Conservation (phyloP, 2,113 vertebrate genomes). For the Nothocercus nigrocapillus region DNA sequence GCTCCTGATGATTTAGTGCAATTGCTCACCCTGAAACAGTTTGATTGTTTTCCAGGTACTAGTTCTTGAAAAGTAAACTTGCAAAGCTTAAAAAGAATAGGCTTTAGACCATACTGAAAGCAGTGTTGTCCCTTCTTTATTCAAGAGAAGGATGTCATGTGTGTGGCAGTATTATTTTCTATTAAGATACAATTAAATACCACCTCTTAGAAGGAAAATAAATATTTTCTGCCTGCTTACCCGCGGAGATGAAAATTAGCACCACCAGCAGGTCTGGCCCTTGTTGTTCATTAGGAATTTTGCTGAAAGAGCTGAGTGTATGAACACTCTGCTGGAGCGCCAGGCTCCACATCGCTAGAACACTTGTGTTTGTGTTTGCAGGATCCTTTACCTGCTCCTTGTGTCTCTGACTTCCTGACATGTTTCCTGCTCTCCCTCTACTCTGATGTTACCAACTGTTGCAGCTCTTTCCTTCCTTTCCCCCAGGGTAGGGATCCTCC, state of each 20-base stretch:
- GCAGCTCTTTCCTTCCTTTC: background rate
- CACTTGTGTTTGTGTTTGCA: background rate
- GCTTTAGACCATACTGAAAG: background rate
- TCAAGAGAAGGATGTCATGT: background rate
- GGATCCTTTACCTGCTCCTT: background rate
- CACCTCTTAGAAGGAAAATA: background rate
- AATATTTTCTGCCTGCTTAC: background rate
- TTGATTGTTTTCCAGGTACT: rapidly evolving
- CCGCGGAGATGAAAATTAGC: background rate
- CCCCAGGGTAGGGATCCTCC: background rate
- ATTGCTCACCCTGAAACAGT: background rate
- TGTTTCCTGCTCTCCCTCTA: background rate
- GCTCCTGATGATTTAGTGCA: background rate
- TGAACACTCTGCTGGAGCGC: background rate
- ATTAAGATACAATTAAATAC: background rate
- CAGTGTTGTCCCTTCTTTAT: background rate
- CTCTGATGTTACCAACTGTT: background rate
- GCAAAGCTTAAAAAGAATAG: background rate
- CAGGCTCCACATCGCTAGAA: background rate
- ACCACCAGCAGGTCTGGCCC: background rate
- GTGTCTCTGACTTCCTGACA: background rate
- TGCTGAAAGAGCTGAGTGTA: background rate
- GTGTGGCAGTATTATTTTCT: background rate
- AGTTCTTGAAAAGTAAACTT: background rate
- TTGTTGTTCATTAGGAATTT: background rate